Evolutionary conservation across 2,888 invertebrate genomes (phyloP), one percentile per base, ranked within the genome.

Genomic region (Corbicula japonica): DNA sequence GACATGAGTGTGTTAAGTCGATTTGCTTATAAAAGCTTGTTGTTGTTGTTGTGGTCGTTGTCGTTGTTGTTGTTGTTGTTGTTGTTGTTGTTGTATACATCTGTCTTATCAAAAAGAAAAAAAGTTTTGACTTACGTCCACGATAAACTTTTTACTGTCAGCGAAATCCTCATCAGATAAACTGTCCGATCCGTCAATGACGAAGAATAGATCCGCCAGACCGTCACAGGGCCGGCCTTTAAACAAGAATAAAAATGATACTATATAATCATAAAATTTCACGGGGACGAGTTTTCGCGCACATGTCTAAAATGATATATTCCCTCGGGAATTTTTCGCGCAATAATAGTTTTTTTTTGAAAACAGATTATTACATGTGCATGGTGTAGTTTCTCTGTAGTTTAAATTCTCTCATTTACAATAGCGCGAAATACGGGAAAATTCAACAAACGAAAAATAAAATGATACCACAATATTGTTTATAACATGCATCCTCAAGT

Each of bases 161-260:
- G 61, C 52, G 38, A 87, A 87, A 38, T 87, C 74, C 3, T 68
- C 70, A 15, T 77, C 76, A 8, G 79, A 76, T 12, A 87, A 60
- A 60, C 85, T 85, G 26, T 85, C 81, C 0, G 87, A 87, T 6
- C 87, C 87, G 56, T 87, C 87, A 3, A 87, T 66, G 1, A 87
- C 83, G 48, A 84, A 87, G 48, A 81, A 79, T 0, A 87, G 60
- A 48, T 87, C 87, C 1, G 83, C 81, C 0, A 72, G 80, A 1
- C 62, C 66, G 3, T 73, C 61, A 50, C 87, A 87, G 5, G 73
- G 72, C 26, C 61, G 61, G 23, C 46, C 81, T 85, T 66, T 30
- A 82, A 73, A 41, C 21, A 41, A 23, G 21, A 8, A 60, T 35
- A 3, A 62, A 28, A 46, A 54, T 44, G n/a, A 26, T 3, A 50